A percentile compares a stretch with the other conserved stretches of the same genome.
phyloP scores from a whole-genome alignment of 2,888 invertebrate genomes.

The Tiliacea citrago region DNA sequence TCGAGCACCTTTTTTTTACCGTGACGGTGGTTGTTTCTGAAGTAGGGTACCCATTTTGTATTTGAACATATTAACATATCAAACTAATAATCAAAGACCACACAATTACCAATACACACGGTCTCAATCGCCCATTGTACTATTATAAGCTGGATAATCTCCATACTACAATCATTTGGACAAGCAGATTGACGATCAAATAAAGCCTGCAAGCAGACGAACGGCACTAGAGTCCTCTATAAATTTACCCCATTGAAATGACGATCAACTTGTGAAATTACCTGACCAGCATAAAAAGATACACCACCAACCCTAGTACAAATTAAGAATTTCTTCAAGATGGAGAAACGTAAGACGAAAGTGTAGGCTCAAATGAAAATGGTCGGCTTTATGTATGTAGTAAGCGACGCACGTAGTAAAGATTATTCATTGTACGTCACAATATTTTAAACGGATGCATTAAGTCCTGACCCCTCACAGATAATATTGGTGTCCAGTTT shows the following conservation, averaged over 20 bases:
- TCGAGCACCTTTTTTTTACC: background rate
- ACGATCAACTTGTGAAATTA: constrained; percentile 85
- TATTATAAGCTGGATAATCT: constrained; percentile 75
- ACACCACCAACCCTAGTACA: constrained; percentile 64
- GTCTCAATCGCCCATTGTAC: constrained; percentile 77
- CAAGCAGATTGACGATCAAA: constrained; percentile 79
- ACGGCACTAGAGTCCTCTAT: constrained; percentile 78
- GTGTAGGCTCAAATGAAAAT: constrained; percentile 60
- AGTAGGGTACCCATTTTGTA: background rate
- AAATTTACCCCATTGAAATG: constrained; percentile 86
- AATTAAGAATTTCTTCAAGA: constrained; percentile 40
- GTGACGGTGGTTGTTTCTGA: background rate
- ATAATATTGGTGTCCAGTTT: constrained; percentile 82
- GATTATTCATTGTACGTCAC: constrained; percentile 85
- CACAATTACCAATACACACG: constrained; percentile 59
- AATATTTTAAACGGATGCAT: constrained; percentile 87
- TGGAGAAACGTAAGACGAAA: constrained; percentile 33
- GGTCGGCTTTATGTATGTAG: constrained; percentile 54
- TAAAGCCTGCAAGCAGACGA: constrained; percentile 81
- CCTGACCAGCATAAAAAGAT: constrained; percentile 75
- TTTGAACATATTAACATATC: constrained; percentile 42
- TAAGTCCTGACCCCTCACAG: constrained; percentile 82
- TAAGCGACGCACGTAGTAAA: constrained; percentile 76
- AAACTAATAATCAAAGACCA: constrained; percentile 54
- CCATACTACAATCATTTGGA: constrained; percentile 78